These are phyloP conservation scores for Acrossocheilus fasciatus DNA, from an alignment of 2,797 vertebrate species.

Conservation along the genomic window DNA sequence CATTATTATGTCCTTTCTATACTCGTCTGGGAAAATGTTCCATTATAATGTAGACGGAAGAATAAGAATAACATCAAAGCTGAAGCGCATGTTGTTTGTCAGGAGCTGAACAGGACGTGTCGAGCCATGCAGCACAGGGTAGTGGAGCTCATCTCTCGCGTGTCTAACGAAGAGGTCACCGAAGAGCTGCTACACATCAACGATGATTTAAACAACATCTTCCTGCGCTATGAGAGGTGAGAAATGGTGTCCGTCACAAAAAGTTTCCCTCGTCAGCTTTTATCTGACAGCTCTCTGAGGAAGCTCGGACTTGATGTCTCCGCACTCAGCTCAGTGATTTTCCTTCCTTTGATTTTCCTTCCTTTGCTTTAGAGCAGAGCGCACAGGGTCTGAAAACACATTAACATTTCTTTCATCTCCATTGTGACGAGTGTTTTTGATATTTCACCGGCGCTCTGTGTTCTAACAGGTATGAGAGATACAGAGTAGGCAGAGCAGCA, in stretches of 20 bases:
- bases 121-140: constrained; percentile 96
- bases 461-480: constrained; percentile 89
- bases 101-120: constrained; percentile 97
- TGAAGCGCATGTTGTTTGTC: not conserved
- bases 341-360: not conserved
- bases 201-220: constrained; percentile 97
- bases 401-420: constrained; percentile 5
- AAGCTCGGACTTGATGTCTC: not conserved
- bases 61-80: not conserved
- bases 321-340: not conserved
- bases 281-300: not conserved
- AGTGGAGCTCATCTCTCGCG: constrained; percentile 93
- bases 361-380: not conserved
- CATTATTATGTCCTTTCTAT: not conserved
- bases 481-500: constrained; percentile 85
- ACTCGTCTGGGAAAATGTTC: not conserved
- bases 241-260: not conserved
- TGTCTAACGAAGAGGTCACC: constrained; percentile 94
- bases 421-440: constrained; percentile 15
- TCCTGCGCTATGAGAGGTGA: constrained; percentile 94
- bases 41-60: not conserved
- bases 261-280: not conserved
- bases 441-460: constrained; percentile 17
- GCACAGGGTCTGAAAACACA: not conserved
- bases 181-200: constrained; percentile 96